Evolutionary conservation across 2,797 vertebrate species (phyloP).

Genomic region (Spinus olivaceus): DNA sequence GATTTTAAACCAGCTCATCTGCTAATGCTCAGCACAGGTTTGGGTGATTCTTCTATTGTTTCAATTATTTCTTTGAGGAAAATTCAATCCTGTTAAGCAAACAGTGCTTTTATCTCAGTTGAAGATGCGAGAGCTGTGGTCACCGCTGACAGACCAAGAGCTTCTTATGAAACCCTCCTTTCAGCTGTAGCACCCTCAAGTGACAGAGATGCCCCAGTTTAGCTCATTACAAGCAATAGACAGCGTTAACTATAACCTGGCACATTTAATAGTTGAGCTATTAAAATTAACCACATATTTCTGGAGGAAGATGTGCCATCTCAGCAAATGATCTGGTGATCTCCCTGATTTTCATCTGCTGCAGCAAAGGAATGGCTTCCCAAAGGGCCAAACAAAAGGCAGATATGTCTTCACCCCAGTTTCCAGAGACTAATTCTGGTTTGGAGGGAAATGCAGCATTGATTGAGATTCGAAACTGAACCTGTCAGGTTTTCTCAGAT

Average conservation of each 20-base stretch:
- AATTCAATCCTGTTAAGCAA: conserved; percentile 16
- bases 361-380: background rate
- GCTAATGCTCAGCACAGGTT: background rate
- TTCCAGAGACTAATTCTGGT: background rate
- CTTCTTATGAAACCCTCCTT: background rate
- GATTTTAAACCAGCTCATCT: conserved; percentile 37
- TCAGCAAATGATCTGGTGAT: background rate
- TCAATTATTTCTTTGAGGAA: conserved; percentile 26
- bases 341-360: background rate
- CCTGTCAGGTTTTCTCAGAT: background rate
- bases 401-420: background rate
- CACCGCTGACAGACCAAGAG: background rate
- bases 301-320: background rate
- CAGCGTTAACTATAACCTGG: background rate
- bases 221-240: background rate
- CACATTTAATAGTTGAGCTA: background rate
- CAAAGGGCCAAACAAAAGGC: background rate
- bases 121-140: background rate
- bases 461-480: background rate
- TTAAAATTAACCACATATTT: background rate
- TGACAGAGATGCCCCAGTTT: background rate
- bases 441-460: background rate
- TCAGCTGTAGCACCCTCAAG: conserved; percentile 10
- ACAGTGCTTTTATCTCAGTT: background rate
- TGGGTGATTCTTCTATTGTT: conserved; percentile 18